Percentiles rank a stretch among this genome's conserved stretches.
Evolutionary conservation across 1,140 invertebrate genomes (phyloP).

Genomic region (Aphelinus atriplicis): DNA sequence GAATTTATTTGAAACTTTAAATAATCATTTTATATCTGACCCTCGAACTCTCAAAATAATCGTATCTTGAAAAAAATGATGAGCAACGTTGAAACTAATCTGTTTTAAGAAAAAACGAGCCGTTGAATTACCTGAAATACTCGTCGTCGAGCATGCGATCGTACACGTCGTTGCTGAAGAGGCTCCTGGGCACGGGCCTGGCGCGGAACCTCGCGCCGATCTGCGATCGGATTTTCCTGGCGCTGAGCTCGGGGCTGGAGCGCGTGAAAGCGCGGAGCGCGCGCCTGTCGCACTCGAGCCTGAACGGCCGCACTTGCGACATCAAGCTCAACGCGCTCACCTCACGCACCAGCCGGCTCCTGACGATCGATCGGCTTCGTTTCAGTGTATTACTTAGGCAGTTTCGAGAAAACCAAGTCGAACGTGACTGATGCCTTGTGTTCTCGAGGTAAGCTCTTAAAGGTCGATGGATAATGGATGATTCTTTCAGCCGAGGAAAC

Average conservation of each 20-base stretch:
- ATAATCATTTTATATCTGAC: not conserved
- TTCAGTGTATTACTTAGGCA: no score
- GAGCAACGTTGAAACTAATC: not conserved
- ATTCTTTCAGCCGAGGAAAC: no score
- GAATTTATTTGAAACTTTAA: no score
- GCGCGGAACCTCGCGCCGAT: constrained; percentile 71
- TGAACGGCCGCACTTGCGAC: constrained; percentile 71
- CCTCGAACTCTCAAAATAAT: not conserved
- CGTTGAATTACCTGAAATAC: constrained; percentile 70
- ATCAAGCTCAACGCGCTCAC: constrained; percentile 61
- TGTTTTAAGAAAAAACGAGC: not conserved
- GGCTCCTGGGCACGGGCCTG: constrained; percentile 74
- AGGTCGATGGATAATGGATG: no score
- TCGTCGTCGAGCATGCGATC: constrained; percentile 77
- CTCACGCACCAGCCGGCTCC: constrained; percentile 61
- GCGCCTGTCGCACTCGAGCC: constrained; percentile 60
- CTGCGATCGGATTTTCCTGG: constrained; percentile 45
- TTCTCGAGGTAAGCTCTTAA: no score
- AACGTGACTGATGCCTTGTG: no score
- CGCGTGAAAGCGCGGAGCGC: constrained; percentile 62
- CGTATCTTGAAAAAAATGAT: not conserved
- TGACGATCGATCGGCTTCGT: constrained; percentile 22
- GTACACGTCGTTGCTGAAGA: constrained; percentile 76
- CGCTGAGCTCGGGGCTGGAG: constrained; percentile 68
- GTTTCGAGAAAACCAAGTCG: no score